Percentiles rank a stretch among this genome's conserved stretches.
Evolutionary conservation across 2,888 invertebrate species (phyloP).

Genomic region (Papilio elwesi): DNA sequence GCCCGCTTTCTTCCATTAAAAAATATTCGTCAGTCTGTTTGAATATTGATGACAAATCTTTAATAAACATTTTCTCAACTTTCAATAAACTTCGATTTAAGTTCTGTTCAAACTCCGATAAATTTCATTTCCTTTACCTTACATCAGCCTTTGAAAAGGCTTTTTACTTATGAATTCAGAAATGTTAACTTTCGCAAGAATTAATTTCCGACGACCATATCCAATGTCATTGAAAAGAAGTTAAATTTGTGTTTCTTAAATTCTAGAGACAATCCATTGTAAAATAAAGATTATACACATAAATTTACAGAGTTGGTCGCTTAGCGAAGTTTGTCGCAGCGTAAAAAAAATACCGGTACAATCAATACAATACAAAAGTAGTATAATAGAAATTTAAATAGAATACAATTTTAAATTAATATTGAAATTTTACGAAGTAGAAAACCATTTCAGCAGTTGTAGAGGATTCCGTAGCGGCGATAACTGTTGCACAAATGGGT

Average conservation of each 20-base stretch:
- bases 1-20: not conserved
- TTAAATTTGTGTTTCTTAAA: not conserved
- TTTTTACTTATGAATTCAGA: conserved; percentile 4
- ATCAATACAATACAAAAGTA: not conserved
- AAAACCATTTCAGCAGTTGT: no score
- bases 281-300: no score
- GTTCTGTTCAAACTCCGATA: conserved; percentile 22
- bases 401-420: not conserved
- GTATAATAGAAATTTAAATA: not conserved
- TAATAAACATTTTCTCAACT: conserved; percentile 8
- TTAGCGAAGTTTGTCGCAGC: no score
- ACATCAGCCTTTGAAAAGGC: conserved; percentile 4
- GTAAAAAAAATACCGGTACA: no score
- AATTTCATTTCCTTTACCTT: conserved; percentile 20
- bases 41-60: conserved; percentile 29
- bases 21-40: not conserved
- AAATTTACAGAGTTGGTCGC: no score
- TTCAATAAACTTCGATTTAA: conserved; percentile 28
- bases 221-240: not conserved
- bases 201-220: not conserved
- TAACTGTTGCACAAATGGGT: no score
- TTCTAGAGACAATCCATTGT: no score
- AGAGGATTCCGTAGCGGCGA: no score
- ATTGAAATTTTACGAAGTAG: no score
- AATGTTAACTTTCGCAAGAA: conserved; percentile 6